A percentile compares a stretch with the other conserved stretches of the same genome.
These are phyloP conservation scores for Eublepharis macularius DNA, from an alignment of 2,113 vertebrate species.

Conservation along the genomic window DNA sequence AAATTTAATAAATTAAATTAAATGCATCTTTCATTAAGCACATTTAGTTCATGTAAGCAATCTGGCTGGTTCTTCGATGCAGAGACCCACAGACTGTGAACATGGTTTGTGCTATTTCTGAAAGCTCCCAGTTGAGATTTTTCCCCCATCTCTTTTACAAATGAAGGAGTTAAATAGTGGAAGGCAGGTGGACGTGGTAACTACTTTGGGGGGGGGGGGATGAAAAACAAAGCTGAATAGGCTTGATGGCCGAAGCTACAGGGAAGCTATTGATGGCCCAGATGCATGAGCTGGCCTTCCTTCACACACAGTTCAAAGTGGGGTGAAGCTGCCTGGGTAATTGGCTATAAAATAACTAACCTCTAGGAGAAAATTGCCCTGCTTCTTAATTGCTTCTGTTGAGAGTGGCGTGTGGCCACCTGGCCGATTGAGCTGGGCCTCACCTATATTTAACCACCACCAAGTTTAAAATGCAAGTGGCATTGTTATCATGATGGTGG, in stretches of 20 bases:
- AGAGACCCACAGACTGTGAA: background rate
- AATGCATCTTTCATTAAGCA: too few species aligned
- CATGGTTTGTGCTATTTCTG: background rate
- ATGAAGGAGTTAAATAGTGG: slow-evolving; percentile 82
- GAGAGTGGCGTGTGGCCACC: slow-evolving; percentile 76
- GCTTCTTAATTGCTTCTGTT: slow-evolving; percentile 74
- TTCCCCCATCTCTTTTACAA: slow-evolving; percentile 79
- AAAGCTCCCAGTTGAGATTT: slow-evolving; percentile 77
- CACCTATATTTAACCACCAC: slow-evolving; percentile 78
- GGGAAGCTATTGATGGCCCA: slow-evolving; percentile 84
- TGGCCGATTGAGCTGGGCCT: slow-evolving; percentile 77
- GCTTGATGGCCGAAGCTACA: slow-evolving; percentile 79
- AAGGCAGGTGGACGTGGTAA: slow-evolving; percentile 81
- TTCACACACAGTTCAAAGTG: slow-evolving; percentile 81
- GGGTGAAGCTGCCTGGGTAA: slow-evolving; percentile 80
- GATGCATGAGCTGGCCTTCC: slow-evolving; percentile 79
- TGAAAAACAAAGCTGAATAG: slow-evolving; percentile 79
- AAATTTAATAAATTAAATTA: too few species aligned
- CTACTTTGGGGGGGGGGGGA: slow-evolving; percentile 64
- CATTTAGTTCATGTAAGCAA: too few species aligned
- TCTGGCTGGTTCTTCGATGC: background rate
- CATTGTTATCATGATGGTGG: slow-evolving; percentile 58
- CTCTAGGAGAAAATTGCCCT: slow-evolving; percentile 81
- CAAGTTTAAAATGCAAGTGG: slow-evolving; percentile 65
- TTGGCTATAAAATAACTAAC: slow-evolving; percentile 85